Conservation (phyloP, 2,888 invertebrate genomes). For the Nemoura dubitans region DNA sequence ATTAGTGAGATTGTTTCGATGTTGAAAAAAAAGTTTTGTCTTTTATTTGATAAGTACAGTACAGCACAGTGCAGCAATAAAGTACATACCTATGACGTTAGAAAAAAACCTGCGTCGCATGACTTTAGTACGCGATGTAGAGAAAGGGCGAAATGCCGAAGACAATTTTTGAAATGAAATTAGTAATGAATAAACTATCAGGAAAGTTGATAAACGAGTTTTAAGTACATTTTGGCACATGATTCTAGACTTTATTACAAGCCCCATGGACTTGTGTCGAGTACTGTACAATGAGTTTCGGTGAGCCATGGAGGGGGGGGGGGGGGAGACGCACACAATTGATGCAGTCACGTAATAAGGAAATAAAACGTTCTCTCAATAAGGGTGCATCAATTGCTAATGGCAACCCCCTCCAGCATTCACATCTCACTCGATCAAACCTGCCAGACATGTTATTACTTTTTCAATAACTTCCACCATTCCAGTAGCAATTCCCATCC, state of each 20-base stretch:
- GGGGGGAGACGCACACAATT: not conserved
- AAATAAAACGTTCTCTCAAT: slow-evolving; percentile 19
- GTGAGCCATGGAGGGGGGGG: no score
- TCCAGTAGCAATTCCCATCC: slow-evolving; percentile 1
- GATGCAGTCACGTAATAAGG: slow-evolving; percentile 26
- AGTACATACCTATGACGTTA: not conserved
- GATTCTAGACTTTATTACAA: not conserved
- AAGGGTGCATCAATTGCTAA: slow-evolving; percentile 24
- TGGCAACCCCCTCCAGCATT: slow-evolving; percentile 3
- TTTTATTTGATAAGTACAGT: slow-evolving; percentile 1
- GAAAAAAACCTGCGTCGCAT: no score
- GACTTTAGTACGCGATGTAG: no score
- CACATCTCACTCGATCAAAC: not conserved
- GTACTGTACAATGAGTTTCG: not conserved
- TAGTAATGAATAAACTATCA: no score
- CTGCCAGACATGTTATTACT: slow-evolving; percentile 23
- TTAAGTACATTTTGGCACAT: not conserved
- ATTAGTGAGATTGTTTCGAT: slow-evolving; percentile 4
- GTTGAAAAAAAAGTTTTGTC: not conserved
- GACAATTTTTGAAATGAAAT: no score
- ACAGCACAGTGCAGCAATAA: not conserved
- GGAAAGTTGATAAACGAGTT: no score
- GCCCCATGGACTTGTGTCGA: not conserved
- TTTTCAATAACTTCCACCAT: slow-evolving; percentile 29
- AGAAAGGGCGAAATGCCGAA: no score